phyloP scores from a whole-genome alignment of 2,888 invertebrate genomes.

The Papilio elwesi region DNA sequence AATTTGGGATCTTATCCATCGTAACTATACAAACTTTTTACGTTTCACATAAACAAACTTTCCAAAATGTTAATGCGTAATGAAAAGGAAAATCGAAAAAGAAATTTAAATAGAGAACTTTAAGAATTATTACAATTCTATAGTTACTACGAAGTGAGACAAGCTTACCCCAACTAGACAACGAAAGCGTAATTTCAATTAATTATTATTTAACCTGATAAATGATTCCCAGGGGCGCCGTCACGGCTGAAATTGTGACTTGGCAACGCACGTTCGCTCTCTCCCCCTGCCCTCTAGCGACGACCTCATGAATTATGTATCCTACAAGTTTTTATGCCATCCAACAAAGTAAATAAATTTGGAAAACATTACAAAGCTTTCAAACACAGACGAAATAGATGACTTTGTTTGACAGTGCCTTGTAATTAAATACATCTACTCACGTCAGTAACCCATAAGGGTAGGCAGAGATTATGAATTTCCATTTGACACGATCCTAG shows the following conservation, averaged over 20 bases:
- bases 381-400: conserved; percentile 41
- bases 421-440: conserved; percentile 6
- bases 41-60: too few species aligned
- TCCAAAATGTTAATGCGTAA: too few species aligned
- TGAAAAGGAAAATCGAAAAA: too few species aligned
- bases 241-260: conserved; percentile 69
- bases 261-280: conserved; percentile 63
- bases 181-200: conserved; percentile 74
- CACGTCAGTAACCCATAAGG: too few species aligned
- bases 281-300: conserved; percentile 52
- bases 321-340: conserved; percentile 66
- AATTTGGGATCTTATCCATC: too few species aligned
- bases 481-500: too few species aligned
- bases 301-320: conserved; percentile 72
- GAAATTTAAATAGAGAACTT: too few species aligned
- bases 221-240: conserved; percentile 70
- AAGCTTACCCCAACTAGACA: conserved; percentile 50
- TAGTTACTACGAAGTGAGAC: conserved; percentile 4
- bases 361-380: conserved; percentile 51
- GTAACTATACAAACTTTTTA: too few species aligned
- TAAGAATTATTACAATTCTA: neutral
- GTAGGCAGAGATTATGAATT: too few species aligned
- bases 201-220: conserved; percentile 74
- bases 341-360: conserved; percentile 55
- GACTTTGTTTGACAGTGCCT: neutral